Conservation (phyloP, 1,140 invertebrate genomes). For the Cydia pomonella region DNA sequence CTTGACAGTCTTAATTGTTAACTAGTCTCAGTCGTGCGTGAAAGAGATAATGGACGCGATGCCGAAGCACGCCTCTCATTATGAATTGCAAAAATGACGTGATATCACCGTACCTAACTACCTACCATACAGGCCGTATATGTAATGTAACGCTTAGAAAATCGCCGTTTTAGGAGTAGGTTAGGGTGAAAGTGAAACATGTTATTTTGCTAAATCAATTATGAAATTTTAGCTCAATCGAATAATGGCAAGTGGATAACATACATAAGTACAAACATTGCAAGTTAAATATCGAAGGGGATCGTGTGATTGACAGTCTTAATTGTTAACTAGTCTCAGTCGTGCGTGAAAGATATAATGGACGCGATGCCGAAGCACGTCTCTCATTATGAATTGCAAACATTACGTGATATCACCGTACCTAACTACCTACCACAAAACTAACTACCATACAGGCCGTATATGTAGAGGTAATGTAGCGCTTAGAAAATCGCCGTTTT, state of each 20-base stretch:
- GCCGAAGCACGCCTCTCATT: background rate
- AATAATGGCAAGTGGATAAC: too few species aligned
- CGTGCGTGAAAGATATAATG: background rate
- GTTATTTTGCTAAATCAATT: too few species aligned
- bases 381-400: conserved; percentile 6
- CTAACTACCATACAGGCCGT: background rate
- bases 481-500: background rate
- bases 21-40: background rate
- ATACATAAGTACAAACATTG: too few species aligned
- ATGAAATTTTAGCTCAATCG: too few species aligned
- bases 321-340: background rate
- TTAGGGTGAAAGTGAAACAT: too few species aligned
- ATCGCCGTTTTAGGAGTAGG: background rate
- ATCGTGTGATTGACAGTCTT: background rate
- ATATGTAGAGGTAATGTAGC: background rate
- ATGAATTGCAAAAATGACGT: conserved; percentile 5
- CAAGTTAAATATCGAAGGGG: too few species aligned
- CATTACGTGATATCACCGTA: background rate
- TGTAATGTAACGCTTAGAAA: background rate
- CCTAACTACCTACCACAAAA: too few species aligned
- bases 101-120: too few species aligned
- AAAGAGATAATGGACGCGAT: background rate
- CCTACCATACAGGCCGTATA: background rate
- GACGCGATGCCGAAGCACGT: background rate
- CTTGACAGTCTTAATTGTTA: background rate